Evolutionary conservation across 2,888 invertebrate genomes (phyloP), one percentile per base, ranked within the genome.

Genomic region (Drosophila leonis): DNA sequence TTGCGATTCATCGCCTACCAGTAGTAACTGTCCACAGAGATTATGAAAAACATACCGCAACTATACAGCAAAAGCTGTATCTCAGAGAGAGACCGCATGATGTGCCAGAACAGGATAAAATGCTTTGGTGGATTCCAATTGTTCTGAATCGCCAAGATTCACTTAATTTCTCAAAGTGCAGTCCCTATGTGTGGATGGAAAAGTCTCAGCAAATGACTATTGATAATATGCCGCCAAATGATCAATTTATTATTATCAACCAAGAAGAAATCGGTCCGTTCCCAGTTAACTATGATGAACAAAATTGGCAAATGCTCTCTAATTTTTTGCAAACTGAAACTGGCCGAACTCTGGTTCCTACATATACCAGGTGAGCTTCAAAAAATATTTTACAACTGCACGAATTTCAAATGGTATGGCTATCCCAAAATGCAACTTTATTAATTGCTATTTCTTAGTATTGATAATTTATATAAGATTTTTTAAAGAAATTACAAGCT

Each of bases 191-290:
- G 0, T 97, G 97, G 96, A 94, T 96, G 94, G 94, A 94, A 73
- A 94, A 94, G 59, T 93, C 93, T 51, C 94, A 94, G 41, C 94
- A 95, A 62, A 88, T 95, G 1, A 94, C 92, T 10, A 83, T 96
- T 0, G 87, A 88, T 0, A 93, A 94, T 64, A 92, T 95, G 83
- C 95, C 96, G 0, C 91, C 88, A 0, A 93, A 94, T 29, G 93
- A 96, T 55, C 92, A 95, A 57, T 97, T 97, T 87, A 94, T 97
- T 55, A 96, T 97, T 63, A 94, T 97, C 0, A 97, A 97, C 92
- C 96, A 97, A 7, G 97, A 97, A 88, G 97, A 97, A 93, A 97
- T 97, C 73, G 97, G 96, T 1, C 96, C 97, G 42, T 97, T 95
- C 93, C 96, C 97, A 5, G 97, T 97, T 0, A 97, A 97, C 90